Percentiles rank a stretch among this genome's conserved stretches.
Conservation (phyloP, 2,888 invertebrate genomes). For the Maniola hyperantus region DNA sequence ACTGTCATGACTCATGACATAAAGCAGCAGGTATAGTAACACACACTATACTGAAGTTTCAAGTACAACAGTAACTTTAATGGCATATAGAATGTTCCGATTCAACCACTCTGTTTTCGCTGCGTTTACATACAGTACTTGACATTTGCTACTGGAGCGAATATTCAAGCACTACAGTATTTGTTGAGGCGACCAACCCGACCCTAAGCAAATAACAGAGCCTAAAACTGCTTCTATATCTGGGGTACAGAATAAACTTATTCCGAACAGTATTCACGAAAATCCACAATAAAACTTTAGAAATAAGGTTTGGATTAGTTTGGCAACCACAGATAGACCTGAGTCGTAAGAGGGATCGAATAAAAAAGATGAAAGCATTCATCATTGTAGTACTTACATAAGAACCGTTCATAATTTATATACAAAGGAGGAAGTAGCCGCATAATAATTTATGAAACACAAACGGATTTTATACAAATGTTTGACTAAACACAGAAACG, state of each 20-base stretch:
- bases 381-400: conserved; percentile 33
- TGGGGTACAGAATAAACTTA: conserved; percentile 33
- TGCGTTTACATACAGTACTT: conserved; percentile 34
- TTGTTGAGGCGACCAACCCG: conserved; percentile 43
- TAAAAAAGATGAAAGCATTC: conserved; percentile 32
- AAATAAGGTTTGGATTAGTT: conserved; percentile 26
- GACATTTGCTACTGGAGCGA: conserved; percentile 40
- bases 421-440: conserved; percentile 20
- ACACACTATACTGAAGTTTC: neutral
- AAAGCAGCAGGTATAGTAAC: neutral
- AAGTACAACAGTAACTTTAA: conserved; percentile 23
- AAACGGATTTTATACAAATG: neutral
- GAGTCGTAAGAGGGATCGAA: conserved; percentile 23
- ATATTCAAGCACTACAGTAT: conserved; percentile 41
- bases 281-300: conserved; percentile 16
- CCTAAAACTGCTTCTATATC: conserved; percentile 37
- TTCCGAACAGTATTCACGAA: conserved; percentile 15
- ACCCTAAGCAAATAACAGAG: conserved; percentile 44
- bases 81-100: conserved; percentile 13
- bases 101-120: conserved; percentile 27
- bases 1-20: conserved; percentile 7
- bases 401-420: conserved; percentile 30
- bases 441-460: conserved; percentile 12
- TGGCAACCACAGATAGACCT: conserved; percentile 15
- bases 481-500: neutral